phyloP scores from a whole-genome alignment of 53 echinoderm and acorn worm species.

The Zoroaster sp. region DNA sequence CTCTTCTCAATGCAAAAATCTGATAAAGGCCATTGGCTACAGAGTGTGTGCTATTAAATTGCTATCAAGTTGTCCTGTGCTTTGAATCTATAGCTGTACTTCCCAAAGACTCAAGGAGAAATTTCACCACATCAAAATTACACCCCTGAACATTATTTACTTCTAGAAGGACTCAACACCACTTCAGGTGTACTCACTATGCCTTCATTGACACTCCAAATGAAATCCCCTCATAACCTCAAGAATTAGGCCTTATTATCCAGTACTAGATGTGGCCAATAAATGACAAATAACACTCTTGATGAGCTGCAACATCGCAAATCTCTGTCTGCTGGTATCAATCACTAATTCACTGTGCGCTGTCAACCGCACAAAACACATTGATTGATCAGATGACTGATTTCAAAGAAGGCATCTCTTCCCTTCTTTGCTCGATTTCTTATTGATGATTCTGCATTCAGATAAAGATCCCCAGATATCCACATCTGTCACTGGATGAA shows the following conservation, averaged over 20 bases:
- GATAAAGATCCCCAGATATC: background rate
- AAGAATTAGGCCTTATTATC: background rate
- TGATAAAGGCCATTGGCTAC: too few species aligned
- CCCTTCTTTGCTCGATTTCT: background rate
- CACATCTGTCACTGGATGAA: too few species aligned
- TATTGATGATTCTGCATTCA: background rate
- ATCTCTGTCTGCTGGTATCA: background rate
- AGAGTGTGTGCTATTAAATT: too few species aligned
- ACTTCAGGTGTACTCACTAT: background rate
- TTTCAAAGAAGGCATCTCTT: background rate
- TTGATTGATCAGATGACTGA: background rate
- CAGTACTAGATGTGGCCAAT: background rate
- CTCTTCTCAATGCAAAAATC: too few species aligned
- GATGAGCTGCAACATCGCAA: background rate
- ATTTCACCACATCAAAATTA: too few species aligned
- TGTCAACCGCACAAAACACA: slow-evolving; percentile 16
- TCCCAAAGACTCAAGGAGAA: too few species aligned
- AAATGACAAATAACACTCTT: background rate
- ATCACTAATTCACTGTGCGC: background rate
- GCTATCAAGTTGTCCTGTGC: too few species aligned
- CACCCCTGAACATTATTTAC: too few species aligned
- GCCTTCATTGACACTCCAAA: background rate
- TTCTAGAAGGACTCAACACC: background rate
- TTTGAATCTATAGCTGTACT: too few species aligned
- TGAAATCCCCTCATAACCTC: background rate